Evolutionary conservation across 2,888 invertebrate species (phyloP), one percentile per base, ranked within the genome.

Genomic region (Timema cristinae): DNA sequence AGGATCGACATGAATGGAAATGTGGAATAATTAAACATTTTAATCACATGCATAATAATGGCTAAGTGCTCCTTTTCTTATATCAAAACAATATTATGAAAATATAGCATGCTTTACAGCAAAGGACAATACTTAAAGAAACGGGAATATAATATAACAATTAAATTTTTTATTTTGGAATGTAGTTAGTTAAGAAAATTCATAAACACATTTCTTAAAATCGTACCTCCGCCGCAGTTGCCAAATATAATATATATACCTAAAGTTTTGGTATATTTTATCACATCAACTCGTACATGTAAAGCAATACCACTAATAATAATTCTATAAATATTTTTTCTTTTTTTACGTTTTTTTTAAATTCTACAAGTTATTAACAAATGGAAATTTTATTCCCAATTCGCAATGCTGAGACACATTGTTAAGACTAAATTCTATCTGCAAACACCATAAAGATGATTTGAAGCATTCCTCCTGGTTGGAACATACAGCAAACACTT

Each of bases 241-340:
- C 63, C 63, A 63, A 63, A 15, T 63, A 63, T 63, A 63, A 63
- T 47, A 47, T 63, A 63, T 63, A 16, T 66, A 66, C 66, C 71
- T 51, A 71, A 67, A 70, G 70, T 67, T 67, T 71, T 72, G 61
- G 69, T 72, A 71, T 66, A 52, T 82, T 81, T 82, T 83, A 84
- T 83, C 83, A 84, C 83, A 84, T 83, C 81, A 83, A 83, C 82
- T 63, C 80, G 82, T 82, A 84, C 84, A 84, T 82, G 79, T 82
- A 83, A 84, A 84, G 83, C 84, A 83, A 79, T 47, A 47, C 79
- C 73, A 75, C 72, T 72, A 72, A 70, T 70, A 71, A 72, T 69
- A 69, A 69, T 66, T 68, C 81, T 82, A 80, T 72, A 72, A 74
- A 66, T 72, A 59, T 73, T 67, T 73, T 73, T 72, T 69, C 48